phyloP scores from a whole-genome alignment of 2,888 invertebrate genomes.

The Nasonovia ribisnigri region DNA sequence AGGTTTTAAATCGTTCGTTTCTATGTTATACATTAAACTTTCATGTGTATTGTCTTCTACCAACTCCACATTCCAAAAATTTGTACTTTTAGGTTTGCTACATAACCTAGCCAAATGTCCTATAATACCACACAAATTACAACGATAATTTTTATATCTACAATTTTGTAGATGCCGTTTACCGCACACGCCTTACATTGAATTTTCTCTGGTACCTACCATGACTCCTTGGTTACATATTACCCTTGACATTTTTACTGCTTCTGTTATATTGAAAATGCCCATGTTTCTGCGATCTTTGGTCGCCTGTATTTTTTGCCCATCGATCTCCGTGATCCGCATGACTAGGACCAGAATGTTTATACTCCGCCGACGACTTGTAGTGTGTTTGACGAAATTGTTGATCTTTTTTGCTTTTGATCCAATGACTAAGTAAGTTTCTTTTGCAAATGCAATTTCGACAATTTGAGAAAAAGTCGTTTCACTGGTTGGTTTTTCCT shows the following conservation, averaged over 20 bases:
- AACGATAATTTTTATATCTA: no score
- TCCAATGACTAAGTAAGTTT: neutral
- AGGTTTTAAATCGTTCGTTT: no score
- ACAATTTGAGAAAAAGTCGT: slow-evolving; percentile 16
- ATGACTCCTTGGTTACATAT: neutral
- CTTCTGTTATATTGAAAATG: neutral
- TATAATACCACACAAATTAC: no score
- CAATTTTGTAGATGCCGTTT: no score
- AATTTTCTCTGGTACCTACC: neutral
- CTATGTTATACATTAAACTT: no score
- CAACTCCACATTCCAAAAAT: no score
- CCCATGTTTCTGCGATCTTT: neutral
- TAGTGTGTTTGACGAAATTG: neutral
- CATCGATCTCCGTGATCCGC: no score
- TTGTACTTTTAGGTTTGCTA: no score
- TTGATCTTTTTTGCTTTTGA: neutral
- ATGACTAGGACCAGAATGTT: neutral
- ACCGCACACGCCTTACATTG: no score
- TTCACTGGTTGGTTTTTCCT: neutral
- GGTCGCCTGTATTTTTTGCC: neutral
- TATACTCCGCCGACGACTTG: neutral
- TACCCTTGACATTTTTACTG: neutral
- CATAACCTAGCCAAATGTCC: no score
- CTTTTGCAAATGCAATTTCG: neutral
- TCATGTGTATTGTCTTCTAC: no score